phyloP scores from a whole-genome alignment of 2,797 vertebrate species.

The Petrocephalus schoutedeni region DNA sequence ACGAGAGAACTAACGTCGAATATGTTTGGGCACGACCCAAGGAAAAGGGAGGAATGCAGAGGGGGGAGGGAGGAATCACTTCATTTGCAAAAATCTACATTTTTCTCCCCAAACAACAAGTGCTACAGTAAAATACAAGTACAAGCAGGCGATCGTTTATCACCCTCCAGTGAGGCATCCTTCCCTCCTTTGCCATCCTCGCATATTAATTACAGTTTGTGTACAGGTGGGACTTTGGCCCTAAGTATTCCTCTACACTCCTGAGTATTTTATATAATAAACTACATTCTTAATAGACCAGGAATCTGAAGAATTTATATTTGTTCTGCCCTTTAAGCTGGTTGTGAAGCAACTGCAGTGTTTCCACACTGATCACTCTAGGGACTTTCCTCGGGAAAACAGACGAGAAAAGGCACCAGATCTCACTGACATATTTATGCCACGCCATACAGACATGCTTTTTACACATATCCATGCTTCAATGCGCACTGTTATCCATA shows the following conservation, averaged over 20 bases:
- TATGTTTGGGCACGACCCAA: background rate
- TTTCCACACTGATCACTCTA: background rate
- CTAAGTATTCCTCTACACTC: background rate
- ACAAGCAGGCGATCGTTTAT: background rate
- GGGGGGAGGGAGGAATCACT: too few species aligned
- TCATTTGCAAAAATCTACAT: background rate
- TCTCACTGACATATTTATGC: background rate
- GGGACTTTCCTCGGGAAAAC: background rate
- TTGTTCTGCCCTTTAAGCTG: conserved; percentile 4
- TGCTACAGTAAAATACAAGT: background rate
- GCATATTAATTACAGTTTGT: background rate
- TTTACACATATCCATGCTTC: background rate
- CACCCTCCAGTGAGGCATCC: background rate
- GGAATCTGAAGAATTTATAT: conserved; percentile 4
- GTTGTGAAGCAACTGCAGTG: background rate
- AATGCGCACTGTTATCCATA: background rate
- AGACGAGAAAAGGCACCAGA: background rate
- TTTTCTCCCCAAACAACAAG: background rate
- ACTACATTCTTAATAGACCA: background rate
- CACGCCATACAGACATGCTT: background rate
- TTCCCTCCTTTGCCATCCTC: background rate
- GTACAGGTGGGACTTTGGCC: background rate
- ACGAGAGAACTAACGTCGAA: background rate
- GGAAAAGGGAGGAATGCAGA: background rate
- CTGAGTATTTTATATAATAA: background rate